phyloP scores from a whole-genome alignment of 1,140 invertebrate species.

The Ceratina japonica region DNA sequence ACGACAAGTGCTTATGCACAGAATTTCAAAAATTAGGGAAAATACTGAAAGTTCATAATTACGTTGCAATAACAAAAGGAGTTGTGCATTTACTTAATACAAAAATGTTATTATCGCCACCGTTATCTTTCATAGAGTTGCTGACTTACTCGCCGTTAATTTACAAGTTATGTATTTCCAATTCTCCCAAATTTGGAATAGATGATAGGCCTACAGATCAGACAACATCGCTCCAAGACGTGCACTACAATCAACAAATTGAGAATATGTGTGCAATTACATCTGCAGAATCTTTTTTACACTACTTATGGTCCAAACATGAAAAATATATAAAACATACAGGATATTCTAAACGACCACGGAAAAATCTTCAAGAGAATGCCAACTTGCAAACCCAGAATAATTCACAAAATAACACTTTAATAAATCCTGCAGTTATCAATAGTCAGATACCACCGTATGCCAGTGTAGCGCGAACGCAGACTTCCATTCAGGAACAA shows the following conservation, averaged over 20 bases:
- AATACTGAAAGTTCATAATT: background rate
- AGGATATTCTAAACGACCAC: background rate
- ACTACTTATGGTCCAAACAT: background rate
- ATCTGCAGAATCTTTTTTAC: background rate
- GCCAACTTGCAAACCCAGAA: background rate
- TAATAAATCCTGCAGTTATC: background rate
- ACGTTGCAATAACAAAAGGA: background rate
- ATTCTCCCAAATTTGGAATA: background rate
- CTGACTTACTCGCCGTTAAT: background rate
- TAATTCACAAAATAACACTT: background rate
- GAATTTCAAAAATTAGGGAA: slow-evolving; percentile 11
- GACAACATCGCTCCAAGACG: background rate
- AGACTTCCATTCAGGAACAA: background rate
- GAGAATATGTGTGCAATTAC: background rate
- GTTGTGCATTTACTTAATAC: background rate
- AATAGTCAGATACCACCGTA: background rate
- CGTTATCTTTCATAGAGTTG: background rate
- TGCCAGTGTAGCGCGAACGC: background rate
- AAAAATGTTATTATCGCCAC: background rate
- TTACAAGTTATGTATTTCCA: background rate
- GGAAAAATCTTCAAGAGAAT: background rate
- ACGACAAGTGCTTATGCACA: background rate
- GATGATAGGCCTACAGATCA: too few relatives aligned
- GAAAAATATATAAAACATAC: background rate
- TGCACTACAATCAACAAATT: background rate